Conservation (phyloP, 2,888 invertebrate species). For the Morinoia aosen region DNA sequence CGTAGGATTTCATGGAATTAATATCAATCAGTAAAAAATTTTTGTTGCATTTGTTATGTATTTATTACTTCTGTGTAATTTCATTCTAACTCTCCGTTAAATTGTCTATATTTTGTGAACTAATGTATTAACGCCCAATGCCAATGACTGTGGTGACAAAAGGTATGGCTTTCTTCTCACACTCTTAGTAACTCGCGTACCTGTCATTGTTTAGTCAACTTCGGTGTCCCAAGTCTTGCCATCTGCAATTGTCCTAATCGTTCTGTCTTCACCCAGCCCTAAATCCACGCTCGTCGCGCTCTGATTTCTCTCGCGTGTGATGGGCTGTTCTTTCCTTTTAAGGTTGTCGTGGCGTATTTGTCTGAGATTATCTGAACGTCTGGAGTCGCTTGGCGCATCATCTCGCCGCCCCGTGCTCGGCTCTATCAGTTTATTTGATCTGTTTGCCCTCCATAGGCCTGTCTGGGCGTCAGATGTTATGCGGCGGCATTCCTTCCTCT, state of each 20-base stretch:
- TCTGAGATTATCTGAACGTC: slow-evolving; percentile 4
- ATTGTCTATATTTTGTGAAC: not conserved
- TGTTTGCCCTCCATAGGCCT: not conserved
- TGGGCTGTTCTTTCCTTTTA: not conserved
- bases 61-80: not conserved
- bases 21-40: too few species aligned
- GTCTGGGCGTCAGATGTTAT: slow-evolving; percentile 35
- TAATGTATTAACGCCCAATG: not conserved
- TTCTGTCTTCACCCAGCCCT: not conserved
- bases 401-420: not conserved
- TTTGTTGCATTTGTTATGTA: not conserved
- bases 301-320: not conserved
- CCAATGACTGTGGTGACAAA: not conserved
- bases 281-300: not conserved
- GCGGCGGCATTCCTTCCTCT: slow-evolving; percentile 38
- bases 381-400: slow-evolving; percentile 34
- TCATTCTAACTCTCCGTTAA: not conserved
- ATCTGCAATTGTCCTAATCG: not conserved
- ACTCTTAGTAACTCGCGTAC: not conserved
- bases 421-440: slow-evolving; percentile 48
- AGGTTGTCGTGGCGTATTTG: slow-evolving; percentile 32
- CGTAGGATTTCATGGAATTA: too few species aligned
- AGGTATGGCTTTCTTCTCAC: not conserved
- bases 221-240: not conserved
- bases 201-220: not conserved